Evolutionary conservation across 2,113 vertebrate genomes (phyloP), one percentile per base, ranked within the genome.

Genomic region (Thamnaconus septentrionalis): DNA sequence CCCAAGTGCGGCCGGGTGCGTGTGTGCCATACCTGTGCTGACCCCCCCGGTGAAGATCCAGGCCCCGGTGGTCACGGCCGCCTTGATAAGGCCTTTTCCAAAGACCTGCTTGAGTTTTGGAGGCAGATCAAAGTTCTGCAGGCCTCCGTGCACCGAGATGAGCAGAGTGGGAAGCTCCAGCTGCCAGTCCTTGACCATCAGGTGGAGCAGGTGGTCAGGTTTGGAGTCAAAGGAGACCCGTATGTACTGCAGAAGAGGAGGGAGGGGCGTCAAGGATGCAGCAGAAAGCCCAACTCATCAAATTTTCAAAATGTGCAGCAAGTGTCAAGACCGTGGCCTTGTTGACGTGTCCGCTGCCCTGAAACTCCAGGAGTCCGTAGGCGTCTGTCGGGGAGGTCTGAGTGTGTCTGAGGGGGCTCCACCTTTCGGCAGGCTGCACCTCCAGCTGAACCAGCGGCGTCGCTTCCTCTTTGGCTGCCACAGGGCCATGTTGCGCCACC

Each of bases 21-120:
- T 46, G 7, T 45, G 8, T 41, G 40, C 2, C 3, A 5, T 85
- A 98, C 97, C 96, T 3, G 96, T 98, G 76, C 94, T 97, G 80
- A 98, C 93, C 43, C 96, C 97, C 3, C 96, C 95, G 0, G 97
- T 98, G 90, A 98, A 98, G 88, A 99, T 98, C 97, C 97, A 99
- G 63, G 97, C 97, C 54, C 97, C 95, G 0, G 97, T 99, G 60
- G 97, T 99, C 91, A 98, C 91, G 3, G 96, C 95, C 4, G 97
- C 97, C 74, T 99, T 98, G 87, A 98, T 95, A 71, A 99, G 90
- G 0, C 97, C 97, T 85, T 95, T 98, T 5, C 97, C 97, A 76
- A 99, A 99, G 0, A 98, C 96, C 77, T 98, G 97, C 79, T 98
- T 98, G 61, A 99, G 91, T 80, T 98, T 99, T 18, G 96, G 95